phyloP scores from a whole-genome alignment of 2,113 vertebrate genomes.

The Lipotes vexillifer region DNA sequence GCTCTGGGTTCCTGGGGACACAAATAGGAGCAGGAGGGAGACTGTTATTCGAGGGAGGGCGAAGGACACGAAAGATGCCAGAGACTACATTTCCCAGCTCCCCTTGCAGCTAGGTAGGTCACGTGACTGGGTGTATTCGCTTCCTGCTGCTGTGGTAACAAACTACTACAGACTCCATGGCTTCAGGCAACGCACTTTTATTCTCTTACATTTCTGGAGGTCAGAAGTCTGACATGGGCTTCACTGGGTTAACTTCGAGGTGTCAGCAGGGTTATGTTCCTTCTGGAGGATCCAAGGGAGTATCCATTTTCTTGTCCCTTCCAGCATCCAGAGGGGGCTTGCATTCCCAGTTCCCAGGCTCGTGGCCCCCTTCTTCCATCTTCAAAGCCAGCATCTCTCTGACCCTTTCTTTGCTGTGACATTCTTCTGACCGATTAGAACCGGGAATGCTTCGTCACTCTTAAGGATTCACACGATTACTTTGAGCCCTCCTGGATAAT shows the following conservation, averaged over 20 bases:
- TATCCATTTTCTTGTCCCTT: not conserved
- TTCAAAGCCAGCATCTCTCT: not conserved
- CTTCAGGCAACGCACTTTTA: not conserved
- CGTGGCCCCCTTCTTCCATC: not conserved
- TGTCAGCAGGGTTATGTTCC: not conserved
- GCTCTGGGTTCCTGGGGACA: not conserved
- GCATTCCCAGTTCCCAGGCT: not conserved
- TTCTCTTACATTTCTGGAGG: accelerated
- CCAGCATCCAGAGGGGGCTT: not conserved
- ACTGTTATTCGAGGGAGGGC: not conserved
- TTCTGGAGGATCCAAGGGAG: not conserved
- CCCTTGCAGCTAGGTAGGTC: not conserved
- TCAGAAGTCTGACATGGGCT: not conserved
- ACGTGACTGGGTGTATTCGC: accelerated
- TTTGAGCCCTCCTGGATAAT: no score
- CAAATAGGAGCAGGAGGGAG: not conserved
- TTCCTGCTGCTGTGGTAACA: not conserved
- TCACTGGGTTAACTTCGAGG: not conserved
- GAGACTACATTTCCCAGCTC: not conserved
- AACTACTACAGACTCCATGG: not conserved
- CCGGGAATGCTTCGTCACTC: not conserved
- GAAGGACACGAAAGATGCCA: not conserved
- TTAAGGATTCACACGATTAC: not conserved
- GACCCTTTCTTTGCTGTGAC: not conserved
- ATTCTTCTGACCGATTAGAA: not conserved